Conservation (phyloP, 1,140 invertebrate genomes). For the Eufriesea mexicana region DNA sequence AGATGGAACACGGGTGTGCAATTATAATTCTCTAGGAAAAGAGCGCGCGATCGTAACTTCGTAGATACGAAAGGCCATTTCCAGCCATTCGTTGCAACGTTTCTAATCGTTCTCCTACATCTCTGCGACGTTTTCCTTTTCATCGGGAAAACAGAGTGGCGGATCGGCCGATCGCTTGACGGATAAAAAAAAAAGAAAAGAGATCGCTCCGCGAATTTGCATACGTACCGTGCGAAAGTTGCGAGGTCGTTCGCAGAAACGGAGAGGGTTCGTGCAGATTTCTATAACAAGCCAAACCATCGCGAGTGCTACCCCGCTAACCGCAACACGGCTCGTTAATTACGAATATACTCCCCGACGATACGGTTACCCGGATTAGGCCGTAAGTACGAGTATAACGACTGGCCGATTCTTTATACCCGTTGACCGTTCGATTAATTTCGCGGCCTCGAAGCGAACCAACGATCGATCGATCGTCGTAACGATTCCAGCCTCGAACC, state of each 20-base stretch:
- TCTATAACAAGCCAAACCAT: slow-evolving; percentile 8
- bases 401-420: neutral
- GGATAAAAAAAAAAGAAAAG: too few species aligned
- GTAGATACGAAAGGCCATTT: too few species aligned
- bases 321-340: neutral
- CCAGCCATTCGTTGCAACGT: neutral
- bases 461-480: neutral
- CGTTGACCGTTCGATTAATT: neutral
- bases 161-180: too few species aligned
- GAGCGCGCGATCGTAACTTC: too few species aligned
- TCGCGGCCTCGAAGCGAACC: neutral
- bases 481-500: too few species aligned
- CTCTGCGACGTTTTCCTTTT: neutral
- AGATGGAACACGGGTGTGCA: too few species aligned
- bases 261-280: neutral
- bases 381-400: neutral
- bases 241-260: neutral
- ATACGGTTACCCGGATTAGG: neutral
- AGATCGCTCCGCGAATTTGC: neutral
- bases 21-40: too few species aligned
- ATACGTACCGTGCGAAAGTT: neutral
- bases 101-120: neutral
- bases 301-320: neutral
- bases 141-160: neutral
- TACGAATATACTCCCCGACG: neutral